Evolutionary conservation across 37 sponge, comb jelly and placozoan genomes (phyloP).

Genomic region (Eunapius fragilis): DNA sequence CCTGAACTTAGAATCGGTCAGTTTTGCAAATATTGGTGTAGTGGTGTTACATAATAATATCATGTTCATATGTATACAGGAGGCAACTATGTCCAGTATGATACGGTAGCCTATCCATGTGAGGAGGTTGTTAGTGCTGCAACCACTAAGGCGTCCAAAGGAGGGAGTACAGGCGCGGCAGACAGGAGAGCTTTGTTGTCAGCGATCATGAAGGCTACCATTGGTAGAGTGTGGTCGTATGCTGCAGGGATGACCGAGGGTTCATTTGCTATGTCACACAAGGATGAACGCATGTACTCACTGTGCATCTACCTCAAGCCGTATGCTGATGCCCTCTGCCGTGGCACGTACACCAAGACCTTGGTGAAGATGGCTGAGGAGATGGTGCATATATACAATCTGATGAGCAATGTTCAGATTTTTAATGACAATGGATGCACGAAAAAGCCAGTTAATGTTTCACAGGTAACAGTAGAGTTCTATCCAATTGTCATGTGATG

Average conservation of each 20-base stretch:
- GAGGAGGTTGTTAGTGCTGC: not conserved
- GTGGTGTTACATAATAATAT: too few species aligned
- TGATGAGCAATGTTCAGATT: not conserved
- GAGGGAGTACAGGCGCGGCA: not conserved
- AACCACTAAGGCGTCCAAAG: not conserved
- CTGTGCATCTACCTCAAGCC: not conserved
- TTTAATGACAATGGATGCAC: not conserved
- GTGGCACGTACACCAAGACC: not conserved
- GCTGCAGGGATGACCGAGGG: not conserved
- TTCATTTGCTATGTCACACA: not conserved
- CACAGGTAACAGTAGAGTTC: not conserved
- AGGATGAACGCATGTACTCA: not conserved
- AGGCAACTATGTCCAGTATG: not conserved
- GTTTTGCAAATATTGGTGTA: too few species aligned
- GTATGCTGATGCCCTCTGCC: not conserved
- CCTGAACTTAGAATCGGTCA: not conserved
- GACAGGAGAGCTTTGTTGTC: not conserved
- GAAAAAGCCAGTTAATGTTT: not conserved
- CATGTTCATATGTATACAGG: not conserved
- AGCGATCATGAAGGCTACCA: not conserved
- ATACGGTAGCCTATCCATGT: not conserved
- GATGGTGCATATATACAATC: not conserved
- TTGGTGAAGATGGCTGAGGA: not conserved
- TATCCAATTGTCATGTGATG: not conserved
- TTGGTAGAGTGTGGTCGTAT: not conserved